Evolutionary conservation across 2,888 invertebrate genomes (phyloP).

Genomic region (Rhagophthalmus giganteus): DNA sequence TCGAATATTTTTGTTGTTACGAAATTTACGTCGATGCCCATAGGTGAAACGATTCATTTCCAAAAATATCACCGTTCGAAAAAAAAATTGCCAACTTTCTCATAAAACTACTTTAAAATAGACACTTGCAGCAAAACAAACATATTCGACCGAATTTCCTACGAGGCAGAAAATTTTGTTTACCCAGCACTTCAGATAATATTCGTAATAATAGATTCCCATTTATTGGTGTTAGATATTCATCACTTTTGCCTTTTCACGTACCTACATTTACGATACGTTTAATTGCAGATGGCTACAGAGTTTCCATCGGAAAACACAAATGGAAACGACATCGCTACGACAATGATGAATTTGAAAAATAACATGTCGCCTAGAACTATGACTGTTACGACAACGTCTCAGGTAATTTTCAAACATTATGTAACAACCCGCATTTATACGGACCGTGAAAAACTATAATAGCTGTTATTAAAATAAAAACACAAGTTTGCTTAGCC

Average conservation of each 20-base stretch:
- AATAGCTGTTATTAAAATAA: too few species aligned
- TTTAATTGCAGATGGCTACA: slow-evolving; percentile 49
- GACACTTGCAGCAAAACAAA: too few species aligned
- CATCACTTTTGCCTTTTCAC: slow-evolving; percentile 1
- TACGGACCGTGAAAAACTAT: too few species aligned
- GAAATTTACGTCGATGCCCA: too few species aligned
- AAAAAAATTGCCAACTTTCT: neutral
- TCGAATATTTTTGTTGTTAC: too few species aligned
- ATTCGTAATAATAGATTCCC: neutral
- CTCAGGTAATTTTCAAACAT: slow-evolving; percentile 42
- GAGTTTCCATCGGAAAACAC: slow-evolving; percentile 47
- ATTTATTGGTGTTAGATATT: neutral
- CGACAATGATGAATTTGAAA: slow-evolving; percentile 41
- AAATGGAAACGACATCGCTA: slow-evolving; percentile 47
- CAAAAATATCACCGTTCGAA: too few species aligned
- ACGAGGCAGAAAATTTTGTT: too few species aligned
- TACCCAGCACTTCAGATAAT: neutral
- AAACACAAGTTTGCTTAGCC: neutral
- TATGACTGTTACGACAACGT: slow-evolving; percentile 47
- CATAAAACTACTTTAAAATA: too few species aligned
- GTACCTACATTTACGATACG: neutral
- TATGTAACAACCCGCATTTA: slow-evolving; percentile 2
- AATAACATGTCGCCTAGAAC: slow-evolving; percentile 37
- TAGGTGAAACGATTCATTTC: too few species aligned
- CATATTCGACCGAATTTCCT: too few species aligned